Evolutionary conservation across 1,140 invertebrate genomes (phyloP).

Genomic region (Galendromus occidentalis): DNA sequence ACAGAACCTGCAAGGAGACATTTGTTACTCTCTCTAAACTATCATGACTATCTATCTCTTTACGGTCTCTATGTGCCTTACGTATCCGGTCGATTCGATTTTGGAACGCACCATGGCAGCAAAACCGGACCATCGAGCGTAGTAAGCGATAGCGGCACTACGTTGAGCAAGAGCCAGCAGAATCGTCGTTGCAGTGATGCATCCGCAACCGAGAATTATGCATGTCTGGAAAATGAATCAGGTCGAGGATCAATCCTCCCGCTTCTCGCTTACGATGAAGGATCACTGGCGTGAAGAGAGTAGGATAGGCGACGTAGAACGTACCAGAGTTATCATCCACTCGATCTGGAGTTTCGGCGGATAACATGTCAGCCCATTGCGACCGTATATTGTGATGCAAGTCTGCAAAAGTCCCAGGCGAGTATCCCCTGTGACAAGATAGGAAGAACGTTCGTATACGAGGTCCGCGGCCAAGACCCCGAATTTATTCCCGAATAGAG

Average conservation of each 20-base stretch:
- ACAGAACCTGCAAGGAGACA: slow-evolving; percentile 68
- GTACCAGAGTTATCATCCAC: slow-evolving; percentile 57
- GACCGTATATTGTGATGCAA: slow-evolving; percentile 73
- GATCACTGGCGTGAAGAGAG: too few species aligned
- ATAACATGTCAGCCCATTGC: slow-evolving; percentile 57
- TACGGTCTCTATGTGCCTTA: too few species aligned
- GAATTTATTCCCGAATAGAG: not conserved
- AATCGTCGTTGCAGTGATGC: slow-evolving; percentile 73
- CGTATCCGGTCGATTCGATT: too few species aligned
- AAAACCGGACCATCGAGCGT: slow-evolving; percentile 85
- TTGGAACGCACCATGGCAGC: slow-evolving; percentile 52
- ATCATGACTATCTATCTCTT: not conserved
- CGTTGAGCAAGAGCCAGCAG: slow-evolving; percentile 66
- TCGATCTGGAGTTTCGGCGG: slow-evolving; percentile 61
- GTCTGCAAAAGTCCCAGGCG: slow-evolving; percentile 76
- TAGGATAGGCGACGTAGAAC: too few species aligned
- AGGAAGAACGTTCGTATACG: not conserved
- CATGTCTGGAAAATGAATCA: slow-evolving; percentile 42
- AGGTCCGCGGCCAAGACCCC: not conserved
- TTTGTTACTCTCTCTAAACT: too few species aligned
- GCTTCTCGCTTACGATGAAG: too few species aligned
- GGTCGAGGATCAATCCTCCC: too few species aligned
- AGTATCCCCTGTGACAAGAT: slow-evolving; percentile 46
- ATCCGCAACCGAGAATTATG: slow-evolving; percentile 76
- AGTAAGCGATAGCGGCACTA: slow-evolving; percentile 69